Evolutionary conservation across 2,888 invertebrate species (phyloP).

Genomic region (Halictus ligatus): DNA sequence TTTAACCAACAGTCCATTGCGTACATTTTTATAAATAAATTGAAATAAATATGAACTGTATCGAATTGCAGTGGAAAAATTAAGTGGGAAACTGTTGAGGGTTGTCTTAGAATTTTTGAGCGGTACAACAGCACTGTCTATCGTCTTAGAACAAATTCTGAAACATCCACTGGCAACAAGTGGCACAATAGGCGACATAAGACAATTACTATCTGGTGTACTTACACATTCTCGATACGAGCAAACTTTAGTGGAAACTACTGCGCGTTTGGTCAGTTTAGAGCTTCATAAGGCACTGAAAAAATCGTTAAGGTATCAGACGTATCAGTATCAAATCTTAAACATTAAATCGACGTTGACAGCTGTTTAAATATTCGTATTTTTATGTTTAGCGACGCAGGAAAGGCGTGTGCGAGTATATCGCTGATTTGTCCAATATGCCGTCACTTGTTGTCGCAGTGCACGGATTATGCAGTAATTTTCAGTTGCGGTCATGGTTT

Average conservation of each 20-base stretch:
- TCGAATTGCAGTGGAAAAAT: slow-evolving; percentile 72
- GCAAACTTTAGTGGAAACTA: slow-evolving; percentile 89
- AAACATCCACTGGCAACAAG: slow-evolving; percentile 84
- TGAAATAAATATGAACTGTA: slow-evolving; percentile 30
- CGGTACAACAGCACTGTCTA: slow-evolving; percentile 84
- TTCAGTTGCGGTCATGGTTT: slow-evolving; percentile 82
- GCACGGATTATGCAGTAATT: slow-evolving; percentile 78
- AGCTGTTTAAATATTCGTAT: slow-evolving; percentile 27
- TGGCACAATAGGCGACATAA: slow-evolving; percentile 88
- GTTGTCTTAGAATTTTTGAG: slow-evolving; percentile 81
- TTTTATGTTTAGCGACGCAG: slow-evolving; percentile 74
- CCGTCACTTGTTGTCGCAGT: slow-evolving; percentile 77
- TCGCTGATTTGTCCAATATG: slow-evolving; percentile 80
- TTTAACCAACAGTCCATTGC: not conserved
- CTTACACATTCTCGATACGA: slow-evolving; percentile 92
- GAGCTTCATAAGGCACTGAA: slow-evolving; percentile 87
- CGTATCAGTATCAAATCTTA: not conserved
- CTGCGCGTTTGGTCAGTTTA: slow-evolving; percentile 88
- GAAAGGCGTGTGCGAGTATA: slow-evolving; percentile 77
- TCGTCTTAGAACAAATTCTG: slow-evolving; percentile 87
- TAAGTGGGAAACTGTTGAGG: slow-evolving; percentile 80
- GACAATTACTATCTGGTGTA: slow-evolving; percentile 88
- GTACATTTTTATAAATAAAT: not conserved
- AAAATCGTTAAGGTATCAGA: slow-evolving; percentile 77
- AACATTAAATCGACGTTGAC: not conserved